Conservation (phyloP, 2,797 vertebrate genomes). For the Melanotaenia parkinsoni region DNA sequence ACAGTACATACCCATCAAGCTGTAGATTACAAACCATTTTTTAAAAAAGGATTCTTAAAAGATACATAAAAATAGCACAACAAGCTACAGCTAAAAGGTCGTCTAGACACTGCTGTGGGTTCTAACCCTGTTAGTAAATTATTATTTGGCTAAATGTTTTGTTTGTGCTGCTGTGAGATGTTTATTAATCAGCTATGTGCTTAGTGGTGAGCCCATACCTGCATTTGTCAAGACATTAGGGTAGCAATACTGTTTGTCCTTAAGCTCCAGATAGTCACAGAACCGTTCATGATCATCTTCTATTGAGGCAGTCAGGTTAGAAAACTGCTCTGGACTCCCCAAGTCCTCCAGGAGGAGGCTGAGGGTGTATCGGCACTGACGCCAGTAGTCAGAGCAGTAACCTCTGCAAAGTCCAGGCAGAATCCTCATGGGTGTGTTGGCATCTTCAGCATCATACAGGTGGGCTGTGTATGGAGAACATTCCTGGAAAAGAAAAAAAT, state of each 20-base stretch:
- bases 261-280: constrained; percentile 83
- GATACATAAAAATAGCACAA: too few relatives aligned
- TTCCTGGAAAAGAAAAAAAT: constrained; percentile 70
- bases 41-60: too few relatives aligned
- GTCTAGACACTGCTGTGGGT: too few relatives aligned
- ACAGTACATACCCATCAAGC: too few relatives aligned
- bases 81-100: too few relatives aligned
- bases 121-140: background rate
- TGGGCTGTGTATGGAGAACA: constrained; percentile 88
- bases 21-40: background rate
- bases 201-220: constrained; percentile 46
- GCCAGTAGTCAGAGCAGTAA: constrained; percentile 85
- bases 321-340: constrained; percentile 43
- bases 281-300: constrained; percentile 79
- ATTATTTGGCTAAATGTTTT: background rate
- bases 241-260: constrained; percentile 87
- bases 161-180: background rate
- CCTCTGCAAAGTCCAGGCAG: constrained; percentile 84
- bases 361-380: constrained; percentile 83
- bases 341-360: constrained; percentile 78
- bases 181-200: background rate
- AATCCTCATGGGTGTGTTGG: constrained; percentile 83
- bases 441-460: constrained; percentile 87
- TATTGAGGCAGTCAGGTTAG: constrained; percentile 63
- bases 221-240: constrained; percentile 82